A percentile compares a stretch with the other conserved stretches of the same genome.
Conservation (phyloP, 35 echinoderm and acorn worm species). For the Ophiothrix spiculata region DNA sequence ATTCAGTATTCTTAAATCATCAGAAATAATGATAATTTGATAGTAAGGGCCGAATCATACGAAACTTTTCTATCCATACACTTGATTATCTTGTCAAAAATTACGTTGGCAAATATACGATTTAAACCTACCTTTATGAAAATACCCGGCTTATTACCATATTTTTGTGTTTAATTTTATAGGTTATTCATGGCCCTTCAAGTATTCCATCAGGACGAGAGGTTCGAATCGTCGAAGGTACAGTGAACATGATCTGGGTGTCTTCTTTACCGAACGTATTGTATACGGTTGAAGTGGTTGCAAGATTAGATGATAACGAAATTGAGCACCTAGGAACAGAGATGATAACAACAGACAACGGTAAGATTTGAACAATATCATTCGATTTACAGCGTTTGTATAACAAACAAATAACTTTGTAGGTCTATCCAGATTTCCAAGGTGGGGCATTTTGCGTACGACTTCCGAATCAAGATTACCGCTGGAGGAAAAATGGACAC, state of each 20-base stretch:
- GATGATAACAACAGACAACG: background rate
- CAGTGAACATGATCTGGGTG: background rate
- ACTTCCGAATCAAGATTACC: background rate
- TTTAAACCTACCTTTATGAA: no score
- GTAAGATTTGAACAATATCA: background rate
- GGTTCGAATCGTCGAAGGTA: background rate
- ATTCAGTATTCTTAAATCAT: no score
- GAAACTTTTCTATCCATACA: no score
- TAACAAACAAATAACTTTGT: background rate
- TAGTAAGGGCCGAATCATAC: no score
- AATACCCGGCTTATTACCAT: no score
- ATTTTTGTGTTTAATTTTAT: background rate
- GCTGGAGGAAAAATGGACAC: background rate
- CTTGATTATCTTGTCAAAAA: no score
- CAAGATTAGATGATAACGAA: background rate
- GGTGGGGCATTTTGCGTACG: background rate
- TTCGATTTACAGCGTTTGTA: background rate
- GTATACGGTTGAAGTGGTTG: background rate
- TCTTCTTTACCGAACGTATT: background rate
- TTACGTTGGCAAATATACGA: no score
- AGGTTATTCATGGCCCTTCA: background rate
- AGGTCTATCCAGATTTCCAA: background rate
- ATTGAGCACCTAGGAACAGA: background rate
- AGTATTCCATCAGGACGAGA: background rate
- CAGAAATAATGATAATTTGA: no score